Base-by-base conservation (phyloP, 2,888 invertebrate species). In the Hipparchia semele region DNA sequence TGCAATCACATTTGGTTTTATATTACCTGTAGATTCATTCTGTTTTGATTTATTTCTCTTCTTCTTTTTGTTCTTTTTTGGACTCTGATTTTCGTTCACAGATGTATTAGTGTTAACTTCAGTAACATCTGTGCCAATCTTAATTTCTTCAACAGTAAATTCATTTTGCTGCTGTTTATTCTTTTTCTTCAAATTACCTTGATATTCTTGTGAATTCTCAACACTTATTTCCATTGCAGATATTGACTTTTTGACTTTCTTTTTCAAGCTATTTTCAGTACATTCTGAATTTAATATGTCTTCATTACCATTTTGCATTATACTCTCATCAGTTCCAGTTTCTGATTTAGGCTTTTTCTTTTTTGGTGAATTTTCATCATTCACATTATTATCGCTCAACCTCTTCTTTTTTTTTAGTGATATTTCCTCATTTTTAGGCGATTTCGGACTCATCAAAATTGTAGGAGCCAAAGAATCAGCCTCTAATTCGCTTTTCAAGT, bases 401-500 rank as follows among this genome's bases (percentile, higher is more conserved):
- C 65, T 58, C 46, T 68, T 68, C 12, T 49, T 68, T 46, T 64
- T 64, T 8, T 8, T 64, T 9, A 49, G 64, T 49, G 64, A 64
- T 4, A 49, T 4, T 49, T 49, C 49, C 9, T 2, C 4, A 39
- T 39, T 60, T 39, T 60, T 60, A 56, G 79, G 77, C 2, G 81
- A 80, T 74, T 83, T 84, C n/a, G 77, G 75, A 58, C 76, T 84
- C 68, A 77, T 49, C 56, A 73, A 61, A 51, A 72, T 75, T 12
- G 46, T 46, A 64, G 33, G 62, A 9, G 45, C 46, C 33, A 66
- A 56, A 9, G 60, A 62, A 71, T 77, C 74, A 5, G 73, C 82
- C 54, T 90, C 89, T 75, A 94, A 80, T 6, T 92, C 86, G 0
- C 86, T 83, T 79, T 88, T 84, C 8, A 94, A 79, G 69, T 90